phyloP scores from a whole-genome alignment of 2,113 vertebrate genomes.

The Thunnus maccoyii region DNA sequence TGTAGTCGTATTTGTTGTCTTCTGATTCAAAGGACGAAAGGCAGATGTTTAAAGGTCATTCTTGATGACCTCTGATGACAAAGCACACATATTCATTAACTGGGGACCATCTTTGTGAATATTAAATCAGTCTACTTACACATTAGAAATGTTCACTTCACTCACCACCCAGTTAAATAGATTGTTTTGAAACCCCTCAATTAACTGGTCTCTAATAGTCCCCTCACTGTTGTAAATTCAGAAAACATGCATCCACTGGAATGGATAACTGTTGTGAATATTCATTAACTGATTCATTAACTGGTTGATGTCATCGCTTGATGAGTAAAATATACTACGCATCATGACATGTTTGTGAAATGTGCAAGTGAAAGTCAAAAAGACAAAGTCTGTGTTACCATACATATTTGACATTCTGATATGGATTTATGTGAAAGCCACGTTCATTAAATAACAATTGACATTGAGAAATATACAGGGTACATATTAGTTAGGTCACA shows the following conservation, averaged over 20 bases:
- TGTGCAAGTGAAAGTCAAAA: conserved; percentile 77
- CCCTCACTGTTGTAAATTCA: conserved; percentile 73
- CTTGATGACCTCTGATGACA: conserved; percentile 65
- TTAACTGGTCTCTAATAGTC: conserved; percentile 46
- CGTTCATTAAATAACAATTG: conserved; percentile 51
- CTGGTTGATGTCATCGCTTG: conserved; percentile 68
- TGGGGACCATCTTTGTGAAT: conserved; percentile 74
- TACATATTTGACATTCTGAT: conserved; percentile 70
- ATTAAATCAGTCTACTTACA: conserved; percentile 54
- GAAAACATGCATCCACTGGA: conserved; percentile 60
- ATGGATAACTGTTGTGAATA: conserved; percentile 74
- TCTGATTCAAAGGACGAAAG: conserved; percentile 61
- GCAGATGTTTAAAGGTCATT: conserved; percentile 63
- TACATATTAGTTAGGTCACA: conserved; percentile 72
- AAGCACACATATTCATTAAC: conserved; percentile 78
- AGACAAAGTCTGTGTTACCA: conserved; percentile 71
- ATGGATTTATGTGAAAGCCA: conserved; percentile 61
- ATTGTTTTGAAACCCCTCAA: conserved; percentile 60
- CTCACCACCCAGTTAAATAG: conserved; percentile 27
- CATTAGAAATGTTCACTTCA: conserved; percentile 31
- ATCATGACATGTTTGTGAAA: conserved; percentile 79
- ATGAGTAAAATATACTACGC: conserved; percentile 65
- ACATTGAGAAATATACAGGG: conserved; percentile 74
- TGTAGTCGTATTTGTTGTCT: conserved; percentile 73
- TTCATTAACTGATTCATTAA: conserved; percentile 70